These are phyloP conservation scores for Plutomurus gul DNA, from an alignment of 1,140 invertebrate genomes.

Conservation along the genomic window DNA sequence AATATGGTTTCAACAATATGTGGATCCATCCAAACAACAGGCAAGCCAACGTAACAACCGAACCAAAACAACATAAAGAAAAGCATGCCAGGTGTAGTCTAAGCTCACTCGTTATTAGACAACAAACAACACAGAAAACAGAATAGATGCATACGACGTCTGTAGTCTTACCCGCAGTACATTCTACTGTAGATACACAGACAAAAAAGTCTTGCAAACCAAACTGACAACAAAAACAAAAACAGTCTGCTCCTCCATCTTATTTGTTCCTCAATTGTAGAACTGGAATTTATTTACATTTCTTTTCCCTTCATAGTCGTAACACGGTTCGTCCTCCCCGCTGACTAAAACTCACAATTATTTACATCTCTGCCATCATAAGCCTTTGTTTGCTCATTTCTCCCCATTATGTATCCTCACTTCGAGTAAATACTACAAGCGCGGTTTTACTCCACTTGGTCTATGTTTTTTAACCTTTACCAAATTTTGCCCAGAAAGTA, in stretches of 20 bases:
- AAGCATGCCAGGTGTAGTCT: slow-evolving; percentile 19
- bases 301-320: background rate
- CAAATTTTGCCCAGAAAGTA: no score
- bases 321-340: background rate
- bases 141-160: background rate
- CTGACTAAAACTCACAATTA: no score
- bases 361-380: no score
- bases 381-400: no score
- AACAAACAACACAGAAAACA: background rate
- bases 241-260: background rate
- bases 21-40: background rate
- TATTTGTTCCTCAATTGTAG: background rate
- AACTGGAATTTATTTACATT: slow-evolving; percentile 16
- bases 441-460: no score
- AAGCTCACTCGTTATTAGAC: no score
- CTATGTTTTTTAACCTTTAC: no score
- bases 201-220: background rate
- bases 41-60: no score
- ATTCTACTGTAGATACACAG: background rate
- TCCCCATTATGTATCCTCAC: no score
- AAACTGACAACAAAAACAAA: slow-evolving; percentile 24
- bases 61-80: background rate
- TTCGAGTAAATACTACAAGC: no score
- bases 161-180: background rate
- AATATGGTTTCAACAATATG: no score